Conservation (phyloP, 2,888 invertebrate genomes). For the Drosophila dives region DNA sequence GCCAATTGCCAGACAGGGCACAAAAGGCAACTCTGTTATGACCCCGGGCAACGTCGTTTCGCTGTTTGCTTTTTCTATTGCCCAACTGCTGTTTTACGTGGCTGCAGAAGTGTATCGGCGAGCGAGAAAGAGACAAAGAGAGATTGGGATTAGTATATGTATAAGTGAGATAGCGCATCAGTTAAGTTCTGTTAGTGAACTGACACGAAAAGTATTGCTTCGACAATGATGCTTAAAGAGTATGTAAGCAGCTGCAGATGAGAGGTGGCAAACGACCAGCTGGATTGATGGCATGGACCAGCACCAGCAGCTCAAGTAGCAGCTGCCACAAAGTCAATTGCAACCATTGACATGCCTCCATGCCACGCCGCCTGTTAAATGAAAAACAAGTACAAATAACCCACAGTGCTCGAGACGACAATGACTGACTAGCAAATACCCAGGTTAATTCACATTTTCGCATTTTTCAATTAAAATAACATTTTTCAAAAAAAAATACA, state of each 20-base stretch:
- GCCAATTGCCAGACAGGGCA: slow-evolving; percentile 77
- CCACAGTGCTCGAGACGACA: no score
- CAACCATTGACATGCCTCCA: slow-evolving; percentile 55
- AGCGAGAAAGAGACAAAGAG: slow-evolving; percentile 15
- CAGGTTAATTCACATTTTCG: neutral
- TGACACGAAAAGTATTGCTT: slow-evolving; percentile 77
- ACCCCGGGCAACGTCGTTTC: slow-evolving; percentile 39
- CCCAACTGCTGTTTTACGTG: slow-evolving; percentile 54
- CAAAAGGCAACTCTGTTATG: slow-evolving; percentile 60
- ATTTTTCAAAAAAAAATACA: no score
- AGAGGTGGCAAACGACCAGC: neutral
- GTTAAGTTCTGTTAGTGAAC: slow-evolving; percentile 67
- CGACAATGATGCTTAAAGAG: slow-evolving; percentile 64
- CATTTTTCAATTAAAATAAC: neutral
- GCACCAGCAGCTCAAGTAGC: neutral
- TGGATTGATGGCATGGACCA: neutral
- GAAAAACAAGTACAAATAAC: slow-evolving; percentile 3
- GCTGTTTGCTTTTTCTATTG: slow-evolving; percentile 60
- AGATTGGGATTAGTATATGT: neutral
- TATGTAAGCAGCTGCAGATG: slow-evolving; percentile 17
- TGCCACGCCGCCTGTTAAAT: slow-evolving; percentile 22
- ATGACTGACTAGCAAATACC: neutral
- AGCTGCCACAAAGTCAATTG: slow-evolving; percentile 37
- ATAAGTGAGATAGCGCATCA: slow-evolving; percentile 23
- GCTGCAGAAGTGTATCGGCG: slow-evolving; percentile 48